phyloP scores from a whole-genome alignment of 2,113 vertebrate genomes.

The Daphoenositta chrysoptera region DNA sequence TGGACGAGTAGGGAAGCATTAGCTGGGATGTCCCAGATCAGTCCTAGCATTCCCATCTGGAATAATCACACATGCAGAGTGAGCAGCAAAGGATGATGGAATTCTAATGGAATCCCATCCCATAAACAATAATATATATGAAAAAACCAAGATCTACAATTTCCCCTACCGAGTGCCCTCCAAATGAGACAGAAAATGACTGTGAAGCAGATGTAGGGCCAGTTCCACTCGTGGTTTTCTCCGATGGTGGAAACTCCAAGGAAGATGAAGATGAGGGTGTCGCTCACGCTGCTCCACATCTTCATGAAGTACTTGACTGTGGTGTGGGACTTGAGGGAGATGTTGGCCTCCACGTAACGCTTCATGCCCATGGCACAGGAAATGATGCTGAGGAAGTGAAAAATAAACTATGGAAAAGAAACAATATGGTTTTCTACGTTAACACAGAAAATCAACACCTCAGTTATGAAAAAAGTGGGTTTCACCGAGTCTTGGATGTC shows the following conservation, averaged over 20 bases:
- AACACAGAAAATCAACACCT: not conserved
- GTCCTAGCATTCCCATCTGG: not conserved
- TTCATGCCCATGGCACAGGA: conserved; percentile 85
- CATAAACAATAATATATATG: not conserved
- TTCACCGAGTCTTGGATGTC: not conserved
- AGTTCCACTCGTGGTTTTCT: conserved; percentile 82
- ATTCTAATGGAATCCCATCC: not conserved
- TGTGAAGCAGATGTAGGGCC: conserved; percentile 80
- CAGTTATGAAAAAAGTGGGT: not conserved
- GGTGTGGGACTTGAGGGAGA: conserved; percentile 82
- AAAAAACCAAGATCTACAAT: not conserved
- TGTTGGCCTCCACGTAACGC: conserved; percentile 81
- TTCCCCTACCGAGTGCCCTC: conserved; percentile 75
- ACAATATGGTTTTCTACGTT: not conserved
- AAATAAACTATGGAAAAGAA: not conserved
- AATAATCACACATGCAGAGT: not conserved
- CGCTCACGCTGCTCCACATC: conserved; percentile 84
- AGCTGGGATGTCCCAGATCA: not conserved
- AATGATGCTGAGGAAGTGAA: conserved; percentile 71
- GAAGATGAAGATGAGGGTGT: conserved; percentile 85
- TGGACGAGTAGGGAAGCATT: not conserved
- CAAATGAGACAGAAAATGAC: conserved; percentile 81
- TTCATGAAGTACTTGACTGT: conserved; percentile 87
- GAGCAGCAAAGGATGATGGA: not conserved
- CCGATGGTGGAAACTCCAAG: conserved; percentile 81